Conservation (phyloP, 2,888 invertebrate genomes). For the Sericinus montela region DNA sequence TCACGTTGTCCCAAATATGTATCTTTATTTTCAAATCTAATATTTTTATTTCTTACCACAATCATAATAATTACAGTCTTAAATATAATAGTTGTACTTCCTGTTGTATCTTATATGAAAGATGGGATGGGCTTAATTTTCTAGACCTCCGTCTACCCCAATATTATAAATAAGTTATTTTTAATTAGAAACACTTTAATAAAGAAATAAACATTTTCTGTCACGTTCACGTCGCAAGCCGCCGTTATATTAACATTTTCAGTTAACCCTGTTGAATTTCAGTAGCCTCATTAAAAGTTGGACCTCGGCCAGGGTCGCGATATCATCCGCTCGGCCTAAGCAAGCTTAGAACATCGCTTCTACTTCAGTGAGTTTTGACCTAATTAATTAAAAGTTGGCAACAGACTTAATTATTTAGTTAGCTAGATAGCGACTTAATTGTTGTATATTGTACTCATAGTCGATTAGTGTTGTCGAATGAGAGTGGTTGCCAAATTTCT, state of each 20-base stretch:
- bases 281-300: slow-evolving; percentile 61
- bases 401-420: slow-evolving; percentile 25
- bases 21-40: no score
- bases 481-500: slow-evolving; percentile 11
- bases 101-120: no score
- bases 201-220: no score
- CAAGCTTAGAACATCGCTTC: slow-evolving; percentile 14
- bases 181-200: no score
- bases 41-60: no score
- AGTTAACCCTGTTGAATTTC: slow-evolving; percentile 46
- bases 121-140: no score
- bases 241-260: slow-evolving; percentile 34
- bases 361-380: slow-evolving; percentile 27
- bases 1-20: no score
- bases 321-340: slow-evolving; percentile 29
- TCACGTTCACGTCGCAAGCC: background rate
- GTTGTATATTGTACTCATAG: slow-evolving; percentile 8
- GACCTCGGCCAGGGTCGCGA: slow-evolving; percentile 39
- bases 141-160: no score
- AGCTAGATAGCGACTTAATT: slow-evolving; percentile 15
- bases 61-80: no score
- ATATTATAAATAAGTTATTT: no score
- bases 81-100: no score
- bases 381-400: slow-evolving; percentile 36
- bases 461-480: slow-evolving; percentile 3